phyloP scores from a whole-genome alignment of 2,113 vertebrate species.

The Galeopterus variegatus region DNA sequence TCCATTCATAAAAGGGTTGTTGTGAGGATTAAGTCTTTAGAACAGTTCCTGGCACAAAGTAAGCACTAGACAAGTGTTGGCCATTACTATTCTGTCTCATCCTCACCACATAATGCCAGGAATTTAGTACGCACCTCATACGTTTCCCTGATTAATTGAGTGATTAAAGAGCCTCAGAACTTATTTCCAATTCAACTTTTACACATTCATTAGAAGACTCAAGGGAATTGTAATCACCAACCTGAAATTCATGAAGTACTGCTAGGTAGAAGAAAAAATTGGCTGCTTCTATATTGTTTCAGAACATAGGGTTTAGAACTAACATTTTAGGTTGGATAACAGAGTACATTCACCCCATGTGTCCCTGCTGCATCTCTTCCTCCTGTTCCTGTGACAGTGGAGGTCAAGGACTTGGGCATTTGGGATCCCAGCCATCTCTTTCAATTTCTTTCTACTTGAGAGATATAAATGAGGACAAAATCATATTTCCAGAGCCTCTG shows the following conservation, averaged over 20 bases:
- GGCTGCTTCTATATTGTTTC: neutral
- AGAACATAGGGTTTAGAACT: neutral
- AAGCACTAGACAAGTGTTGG: neutral
- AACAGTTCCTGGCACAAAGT: neutral
- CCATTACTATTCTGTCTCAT: neutral
- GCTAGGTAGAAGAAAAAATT: neutral
- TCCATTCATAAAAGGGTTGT: neutral
- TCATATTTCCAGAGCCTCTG: conserved; percentile 59
- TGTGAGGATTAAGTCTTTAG: neutral
- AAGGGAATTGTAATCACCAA: neutral
- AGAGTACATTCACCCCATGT: neutral
- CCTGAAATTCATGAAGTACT: neutral
- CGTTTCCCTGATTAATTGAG: neutral
- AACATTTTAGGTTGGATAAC: neutral
- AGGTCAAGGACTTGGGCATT: conserved; percentile 37
- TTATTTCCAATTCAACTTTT: neutral
- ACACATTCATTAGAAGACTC: neutral
- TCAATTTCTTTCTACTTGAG: conserved; percentile 31
- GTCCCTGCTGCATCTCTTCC: neutral
- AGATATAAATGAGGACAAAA: conserved; percentile 47
- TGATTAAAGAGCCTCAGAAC: neutral
- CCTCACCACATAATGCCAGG: neutral
- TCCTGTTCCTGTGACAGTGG: neutral
- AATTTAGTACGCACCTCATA: neutral
- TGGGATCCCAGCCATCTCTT: conserved; percentile 51